Base-by-base conservation (phyloP, 2,888 invertebrate genomes). In the Acronicta psi region DNA sequence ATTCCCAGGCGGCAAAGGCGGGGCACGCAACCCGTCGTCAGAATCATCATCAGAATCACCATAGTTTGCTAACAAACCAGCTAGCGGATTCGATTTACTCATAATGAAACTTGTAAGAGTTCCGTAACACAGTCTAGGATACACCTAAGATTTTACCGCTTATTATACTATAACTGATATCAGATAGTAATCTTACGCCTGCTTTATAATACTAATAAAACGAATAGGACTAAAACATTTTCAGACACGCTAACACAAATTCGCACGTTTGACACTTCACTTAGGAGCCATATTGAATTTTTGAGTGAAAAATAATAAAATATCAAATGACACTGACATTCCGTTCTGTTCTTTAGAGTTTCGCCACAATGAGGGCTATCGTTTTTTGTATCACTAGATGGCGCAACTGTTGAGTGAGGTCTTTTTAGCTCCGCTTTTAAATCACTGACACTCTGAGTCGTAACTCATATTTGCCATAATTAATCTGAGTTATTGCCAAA, bases 31-130 rank as follows among this genome's bases (percentile, higher is more conserved):
- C 10, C 77, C 82, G 60, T 85, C 81, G 29, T 93, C 93, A 0
- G 89, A 87, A 41, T 93, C 93, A 2, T 92, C 92, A 18, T 90
- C 93, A 0, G 93, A 92, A 79, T 93, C 93, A 8, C 90, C 92
- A 62, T 94, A 94, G 69, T 82, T 88, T 10, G 87, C 90, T 14
- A 93, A 80, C 52, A 93, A 80, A 23, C 92, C 88, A 51, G 84
- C 86, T 57, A 93, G 75, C 11, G 93, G 88, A 68, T 92, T 93
- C 5, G 72, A 59, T 75, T 89, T 90, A 92, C 93, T 93, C 93
- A 93, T 92, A 57, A 17, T 34, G 43, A 42, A 41, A 45, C 31
- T 29, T 14, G 13, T 6, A 29, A 20, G 49, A 20, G 43, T 29
- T 29, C 14, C 13, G 10, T 18, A 44, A 40, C 16, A 38, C 45